These are phyloP conservation scores for Atrichornis clamosus DNA, from an alignment of 2,113 vertebrate genomes.

Conservation along the genomic window DNA sequence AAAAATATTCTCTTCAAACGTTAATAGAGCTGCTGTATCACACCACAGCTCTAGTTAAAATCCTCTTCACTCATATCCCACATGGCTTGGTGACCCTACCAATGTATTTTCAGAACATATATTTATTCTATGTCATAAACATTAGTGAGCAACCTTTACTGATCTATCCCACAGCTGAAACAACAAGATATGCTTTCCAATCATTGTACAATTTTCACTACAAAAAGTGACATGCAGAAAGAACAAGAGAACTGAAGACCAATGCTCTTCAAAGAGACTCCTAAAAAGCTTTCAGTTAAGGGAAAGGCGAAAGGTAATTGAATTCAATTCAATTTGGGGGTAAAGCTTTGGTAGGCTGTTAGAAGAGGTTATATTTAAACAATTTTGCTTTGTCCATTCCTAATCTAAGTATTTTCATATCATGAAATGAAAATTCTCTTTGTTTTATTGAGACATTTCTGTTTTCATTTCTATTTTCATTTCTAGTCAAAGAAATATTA, in stretches of 20 bases:
- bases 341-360: not conserved
- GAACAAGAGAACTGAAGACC: not conserved
- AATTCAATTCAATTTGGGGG: not conserved
- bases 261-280: not conserved
- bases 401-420: not conserved
- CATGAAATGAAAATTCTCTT: not conserved
- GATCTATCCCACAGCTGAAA: not conserved
- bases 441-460: constrained; percentile 5
- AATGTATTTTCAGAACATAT: not conserved
- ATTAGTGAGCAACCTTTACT: not conserved
- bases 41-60: not conserved
- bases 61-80: not conserved
- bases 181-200: not conserved
- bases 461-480: not conserved
- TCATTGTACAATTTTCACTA: not conserved
- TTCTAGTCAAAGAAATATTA: not conserved
- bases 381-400: not conserved
- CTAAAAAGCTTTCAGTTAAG: not conserved
- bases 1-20: not conserved
- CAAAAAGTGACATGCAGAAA: not conserved
- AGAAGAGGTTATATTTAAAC: not conserved
- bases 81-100: not conserved
- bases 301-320: not conserved
- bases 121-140: not conserved
- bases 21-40: not conserved